phyloP scores from a whole-genome alignment of 1,140 invertebrate species.

The Sitophilus oryzae region DNA sequence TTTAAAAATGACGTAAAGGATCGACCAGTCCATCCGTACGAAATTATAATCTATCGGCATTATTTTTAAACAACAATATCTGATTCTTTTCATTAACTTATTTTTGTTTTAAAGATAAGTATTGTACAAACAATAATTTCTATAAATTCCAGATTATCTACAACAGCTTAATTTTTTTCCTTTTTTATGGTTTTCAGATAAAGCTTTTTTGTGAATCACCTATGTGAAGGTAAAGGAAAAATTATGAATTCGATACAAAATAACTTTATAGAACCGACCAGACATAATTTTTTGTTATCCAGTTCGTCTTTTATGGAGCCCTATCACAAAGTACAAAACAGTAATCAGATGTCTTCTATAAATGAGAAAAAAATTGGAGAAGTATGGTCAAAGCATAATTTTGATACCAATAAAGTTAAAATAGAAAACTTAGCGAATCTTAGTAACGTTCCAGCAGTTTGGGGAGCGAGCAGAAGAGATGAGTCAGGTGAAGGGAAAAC shows the following conservation, averaged over 20 bases:
- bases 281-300: constrained; percentile 17
- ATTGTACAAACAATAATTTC: not conserved
- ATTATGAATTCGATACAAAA: constrained; percentile 23
- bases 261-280: constrained; percentile 26
- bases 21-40: no score
- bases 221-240: constrained; percentile 1
- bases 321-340: constrained; percentile 14
- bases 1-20: no score
- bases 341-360: constrained; percentile 4
- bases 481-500: no score
- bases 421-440: constrained; percentile 15
- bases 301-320: constrained; percentile 19
- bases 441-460: constrained; percentile 26
- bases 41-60: not conserved
- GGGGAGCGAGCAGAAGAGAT: constrained; percentile 20
- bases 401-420: constrained; percentile 29
- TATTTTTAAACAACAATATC: not conserved
- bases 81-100: not conserved
- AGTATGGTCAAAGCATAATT: constrained; percentile 31
- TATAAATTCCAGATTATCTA: not conserved
- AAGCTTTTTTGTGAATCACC: no score
- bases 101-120: not conserved
- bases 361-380: constrained; percentile 24
- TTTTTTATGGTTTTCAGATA: constrained; percentile 1
- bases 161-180: not conserved